phyloP scores from a whole-genome alignment of 2,888 invertebrate species.

The Andricus quercusramuli region DNA sequence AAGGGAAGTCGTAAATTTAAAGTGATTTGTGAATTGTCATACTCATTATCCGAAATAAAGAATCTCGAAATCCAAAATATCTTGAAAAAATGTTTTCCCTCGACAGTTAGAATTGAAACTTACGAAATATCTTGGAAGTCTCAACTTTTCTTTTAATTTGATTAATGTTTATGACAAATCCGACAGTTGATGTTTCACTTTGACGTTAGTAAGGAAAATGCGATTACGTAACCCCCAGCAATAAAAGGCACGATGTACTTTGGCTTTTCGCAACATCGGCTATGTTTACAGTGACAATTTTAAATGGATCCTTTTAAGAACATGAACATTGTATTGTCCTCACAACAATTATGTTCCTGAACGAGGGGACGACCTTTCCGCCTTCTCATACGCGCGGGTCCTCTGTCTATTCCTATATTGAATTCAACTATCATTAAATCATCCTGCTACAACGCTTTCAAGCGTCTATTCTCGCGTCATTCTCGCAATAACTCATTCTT shows the following conservation, averaged over 20 bases:
- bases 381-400: constrained; percentile 17
- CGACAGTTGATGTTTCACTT: constrained; percentile 34
- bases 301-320: constrained; percentile 34
- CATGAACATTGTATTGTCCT: constrained; percentile 28
- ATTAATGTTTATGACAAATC: constrained; percentile 24
- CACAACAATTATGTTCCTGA: constrained; percentile 31
- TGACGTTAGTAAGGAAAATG: constrained; percentile 20
- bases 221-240: constrained; percentile 26
- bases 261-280: constrained; percentile 4
- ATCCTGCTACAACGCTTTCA: constrained; percentile 32
- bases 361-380: constrained; percentile 37
- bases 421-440: constrained; percentile 40
- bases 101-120: neutral
- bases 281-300: constrained; percentile 17
- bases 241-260: constrained; percentile 11
- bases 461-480: constrained; percentile 29
- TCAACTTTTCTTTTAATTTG: constrained; percentile 1
- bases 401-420: constrained; percentile 37
- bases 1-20: neutral
- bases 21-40: neutral
- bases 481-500: constrained; percentile 38
- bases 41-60: too few relatives aligned
- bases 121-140: neutral
- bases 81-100: too few relatives aligned
- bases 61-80: too few relatives aligned